Evolutionary conservation across 64 coral and sea anemone genomes (phyloP).

Genomic region (Montipora efflorescens): DNA sequence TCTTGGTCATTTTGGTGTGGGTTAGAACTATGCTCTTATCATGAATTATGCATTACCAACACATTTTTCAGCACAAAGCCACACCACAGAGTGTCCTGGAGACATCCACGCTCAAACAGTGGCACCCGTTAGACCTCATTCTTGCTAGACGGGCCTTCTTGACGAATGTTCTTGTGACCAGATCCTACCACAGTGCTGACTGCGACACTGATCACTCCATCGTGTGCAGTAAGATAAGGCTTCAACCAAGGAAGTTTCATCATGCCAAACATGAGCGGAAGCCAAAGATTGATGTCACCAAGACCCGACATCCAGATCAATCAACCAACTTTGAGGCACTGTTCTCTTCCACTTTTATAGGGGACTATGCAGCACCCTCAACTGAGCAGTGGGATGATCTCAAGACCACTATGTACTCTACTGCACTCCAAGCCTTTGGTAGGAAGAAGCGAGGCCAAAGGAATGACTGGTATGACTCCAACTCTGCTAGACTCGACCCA

Average conservation of each 20-base stretch:
- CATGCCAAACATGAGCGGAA: background rate
- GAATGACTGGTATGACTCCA: slow-evolving; percentile 23
- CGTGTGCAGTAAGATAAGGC: background rate
- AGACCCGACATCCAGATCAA: slow-evolving; percentile 20
- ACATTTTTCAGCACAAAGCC: no score
- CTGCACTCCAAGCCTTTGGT: slow-evolving; percentile 1
- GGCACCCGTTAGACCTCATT: no score
- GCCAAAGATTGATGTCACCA: slow-evolving; percentile 15
- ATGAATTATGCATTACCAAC: no score
- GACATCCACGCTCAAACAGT: no score
- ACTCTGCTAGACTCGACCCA: background rate
- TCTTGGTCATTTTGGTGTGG: no score
- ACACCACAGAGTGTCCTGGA: no score
- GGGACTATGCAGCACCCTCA: background rate
- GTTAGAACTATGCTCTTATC: no score
- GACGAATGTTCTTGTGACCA: background rate
- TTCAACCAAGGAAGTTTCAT: background rate
- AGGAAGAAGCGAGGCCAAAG: slow-evolving; percentile 15
- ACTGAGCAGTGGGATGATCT: slow-evolving; percentile 36
- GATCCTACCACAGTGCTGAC: slow-evolving; percentile 2
- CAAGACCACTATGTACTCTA: slow-evolving; percentile 38
- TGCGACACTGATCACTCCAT: slow-evolving; percentile 26
- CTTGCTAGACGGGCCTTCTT: slow-evolving; percentile 9
- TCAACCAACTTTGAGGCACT: background rate
- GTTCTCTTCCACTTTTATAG: background rate